Conservation (phyloP, 2,113 vertebrate species). For the Taxidea taxus region DNA sequence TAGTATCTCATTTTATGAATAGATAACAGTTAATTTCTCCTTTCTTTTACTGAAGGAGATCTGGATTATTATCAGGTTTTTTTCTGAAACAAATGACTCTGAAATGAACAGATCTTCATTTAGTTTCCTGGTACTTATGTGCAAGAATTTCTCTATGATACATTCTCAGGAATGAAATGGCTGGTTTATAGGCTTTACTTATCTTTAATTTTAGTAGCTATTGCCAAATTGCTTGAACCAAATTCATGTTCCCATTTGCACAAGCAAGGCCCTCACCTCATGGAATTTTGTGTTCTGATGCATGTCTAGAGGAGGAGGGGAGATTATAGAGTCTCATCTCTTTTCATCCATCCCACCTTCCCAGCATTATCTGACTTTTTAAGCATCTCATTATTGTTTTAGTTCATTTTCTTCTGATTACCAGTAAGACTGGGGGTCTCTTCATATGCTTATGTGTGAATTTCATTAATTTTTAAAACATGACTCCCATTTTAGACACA, state of each 20-base stretch:
- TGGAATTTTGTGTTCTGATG: not conserved
- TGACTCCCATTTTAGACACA: not conserved
- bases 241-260: not conserved
- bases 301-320: not conserved
- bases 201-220: not conserved
- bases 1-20: not conserved
- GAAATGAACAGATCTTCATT: not conserved
- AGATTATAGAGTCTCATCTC: not conserved
- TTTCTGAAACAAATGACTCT: not conserved
- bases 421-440: not conserved
- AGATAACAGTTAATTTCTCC: not conserved
- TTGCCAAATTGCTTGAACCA: not conserved
- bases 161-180: not conserved
- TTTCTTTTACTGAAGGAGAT: not conserved
- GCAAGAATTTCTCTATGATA: not conserved
- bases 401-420: not conserved
- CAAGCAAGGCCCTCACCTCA: not conserved
- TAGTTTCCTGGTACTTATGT: not conserved
- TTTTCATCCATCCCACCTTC: not conserved
- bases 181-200: not conserved
- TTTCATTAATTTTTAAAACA: slow-evolving; percentile 37
- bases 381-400: not conserved
- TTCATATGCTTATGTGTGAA: not conserved
- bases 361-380: not conserved
- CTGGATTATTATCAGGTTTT: not conserved